Evolutionary conservation across 2,888 invertebrate genomes (phyloP).

Genomic region (Thymelicus sylvestris): DNA sequence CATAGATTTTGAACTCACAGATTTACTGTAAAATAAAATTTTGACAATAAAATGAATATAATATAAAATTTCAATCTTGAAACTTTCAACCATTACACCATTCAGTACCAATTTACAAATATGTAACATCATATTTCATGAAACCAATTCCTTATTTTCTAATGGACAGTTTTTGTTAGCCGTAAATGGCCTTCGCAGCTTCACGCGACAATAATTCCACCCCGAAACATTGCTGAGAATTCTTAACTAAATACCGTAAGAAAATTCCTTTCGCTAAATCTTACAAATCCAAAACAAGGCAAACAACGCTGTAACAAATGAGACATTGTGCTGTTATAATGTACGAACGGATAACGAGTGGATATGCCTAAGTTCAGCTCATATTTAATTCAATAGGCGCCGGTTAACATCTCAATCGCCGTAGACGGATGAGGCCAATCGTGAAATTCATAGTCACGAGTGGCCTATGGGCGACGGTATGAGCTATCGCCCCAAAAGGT

Average conservation of each 20-base stretch:
- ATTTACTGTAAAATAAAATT: too few species aligned
- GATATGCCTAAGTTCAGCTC: conserved; percentile 51
- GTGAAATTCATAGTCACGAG: conserved; percentile 38
- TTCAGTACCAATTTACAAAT: too few species aligned
- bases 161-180: too few species aligned
- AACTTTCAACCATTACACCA: neutral
- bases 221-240: too few species aligned
- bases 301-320: conserved; percentile 26
- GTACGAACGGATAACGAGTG: conserved; percentile 38
- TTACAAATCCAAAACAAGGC: neutral
- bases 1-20: too few species aligned
- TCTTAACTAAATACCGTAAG: too few species aligned
- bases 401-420: conserved; percentile 50
- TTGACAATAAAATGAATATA: too few species aligned
- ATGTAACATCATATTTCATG: too few species aligned
- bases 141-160: too few species aligned
- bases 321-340: conserved; percentile 25
- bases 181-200: too few species aligned
- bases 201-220: too few species aligned
- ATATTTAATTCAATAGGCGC: conserved; percentile 59
- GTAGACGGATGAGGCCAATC: conserved; percentile 35
- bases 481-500: conserved; percentile 30
- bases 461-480: conserved; percentile 29
- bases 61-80: neutral
- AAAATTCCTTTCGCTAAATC: neutral